Conservation (phyloP, 2,888 invertebrate genomes). For the Heliconius aoede region DNA sequence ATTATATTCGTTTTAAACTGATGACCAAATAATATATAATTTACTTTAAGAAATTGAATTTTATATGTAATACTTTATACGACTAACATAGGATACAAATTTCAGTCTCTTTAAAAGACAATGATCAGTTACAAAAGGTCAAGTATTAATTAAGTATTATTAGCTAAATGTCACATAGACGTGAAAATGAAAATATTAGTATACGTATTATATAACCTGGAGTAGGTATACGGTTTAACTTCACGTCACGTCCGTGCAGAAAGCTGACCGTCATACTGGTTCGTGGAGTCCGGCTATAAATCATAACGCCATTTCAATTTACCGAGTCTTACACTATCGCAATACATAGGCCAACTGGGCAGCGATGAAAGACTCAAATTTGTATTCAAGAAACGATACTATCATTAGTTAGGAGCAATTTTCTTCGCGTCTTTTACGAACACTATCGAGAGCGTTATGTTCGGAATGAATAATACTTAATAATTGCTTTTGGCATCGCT, state of each 20-base stretch:
- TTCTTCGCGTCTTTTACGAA: conserved; percentile 76
- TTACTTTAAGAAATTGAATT: background rate
- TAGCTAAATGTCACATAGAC: background rate
- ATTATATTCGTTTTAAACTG: background rate
- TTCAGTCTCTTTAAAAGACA: no score
- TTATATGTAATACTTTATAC: background rate
- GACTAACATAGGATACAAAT: background rate
- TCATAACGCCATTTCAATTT: conserved; percentile 81
- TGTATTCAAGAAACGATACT: conserved; percentile 78
- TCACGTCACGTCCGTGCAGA: conserved; percentile 71
- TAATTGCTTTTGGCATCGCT: conserved; percentile 71
- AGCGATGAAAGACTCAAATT: conserved; percentile 77
- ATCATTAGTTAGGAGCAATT: conserved; percentile 62
- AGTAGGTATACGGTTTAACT: conserved; percentile 55
- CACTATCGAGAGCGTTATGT: conserved; percentile 63
- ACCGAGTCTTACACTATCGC: conserved; percentile 71
- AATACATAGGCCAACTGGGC: conserved; percentile 66
- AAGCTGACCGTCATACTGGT: conserved; percentile 73
- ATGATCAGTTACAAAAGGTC: no score
- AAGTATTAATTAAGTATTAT: no score
- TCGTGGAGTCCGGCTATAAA: conserved; percentile 77
- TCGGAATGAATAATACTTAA: conserved; percentile 56
- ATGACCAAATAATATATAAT: background rate
- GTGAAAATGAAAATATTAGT: conserved; percentile 26
- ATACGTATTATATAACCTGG: conserved; percentile 42